These are phyloP conservation scores for Alaudala cheleensis DNA, from an alignment of 2,113 vertebrate species.

Conservation along the genomic window DNA sequence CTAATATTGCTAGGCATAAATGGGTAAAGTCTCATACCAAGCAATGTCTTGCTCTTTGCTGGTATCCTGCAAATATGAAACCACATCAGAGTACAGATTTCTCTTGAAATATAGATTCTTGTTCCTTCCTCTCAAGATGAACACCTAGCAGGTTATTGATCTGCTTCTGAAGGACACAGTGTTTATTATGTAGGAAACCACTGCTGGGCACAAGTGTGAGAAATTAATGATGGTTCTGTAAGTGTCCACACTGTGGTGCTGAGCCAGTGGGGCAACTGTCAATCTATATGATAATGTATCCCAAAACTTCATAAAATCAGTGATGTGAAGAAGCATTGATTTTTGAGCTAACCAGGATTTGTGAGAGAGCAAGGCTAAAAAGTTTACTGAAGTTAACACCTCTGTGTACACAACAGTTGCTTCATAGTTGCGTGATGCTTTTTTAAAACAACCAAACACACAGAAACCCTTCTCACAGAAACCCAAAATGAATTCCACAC, in stretches of 20 bases:
- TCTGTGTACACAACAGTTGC: not conserved
- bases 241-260: conserved; percentile 73
- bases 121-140: conserved; percentile 65
- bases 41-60: not conserved
- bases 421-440: not conserved
- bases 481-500: not conserved
- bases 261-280: conserved; percentile 77
- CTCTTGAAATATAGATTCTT: conserved; percentile 58
- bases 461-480: not conserved
- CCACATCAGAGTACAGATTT: conserved; percentile 19
- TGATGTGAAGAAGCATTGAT: conserved; percentile 77
- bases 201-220: conserved; percentile 66
- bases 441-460: not conserved
- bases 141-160: conserved; percentile 79
- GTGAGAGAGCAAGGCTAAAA: conserved; percentile 53
- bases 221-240: conserved; percentile 79
- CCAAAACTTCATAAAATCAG: conserved; percentile 80
- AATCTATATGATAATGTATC: conserved; percentile 83
- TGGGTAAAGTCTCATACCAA: not conserved
- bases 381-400: conserved; percentile 66
- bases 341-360: conserved; percentile 70
- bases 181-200: conserved; percentile 75
- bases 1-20: not conserved
- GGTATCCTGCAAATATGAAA: conserved; percentile 30
- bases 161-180: conserved; percentile 72